phyloP scores from a whole-genome alignment of 35 echinoderm and acorn worm genomes.

The Ptychodera flava region DNA sequence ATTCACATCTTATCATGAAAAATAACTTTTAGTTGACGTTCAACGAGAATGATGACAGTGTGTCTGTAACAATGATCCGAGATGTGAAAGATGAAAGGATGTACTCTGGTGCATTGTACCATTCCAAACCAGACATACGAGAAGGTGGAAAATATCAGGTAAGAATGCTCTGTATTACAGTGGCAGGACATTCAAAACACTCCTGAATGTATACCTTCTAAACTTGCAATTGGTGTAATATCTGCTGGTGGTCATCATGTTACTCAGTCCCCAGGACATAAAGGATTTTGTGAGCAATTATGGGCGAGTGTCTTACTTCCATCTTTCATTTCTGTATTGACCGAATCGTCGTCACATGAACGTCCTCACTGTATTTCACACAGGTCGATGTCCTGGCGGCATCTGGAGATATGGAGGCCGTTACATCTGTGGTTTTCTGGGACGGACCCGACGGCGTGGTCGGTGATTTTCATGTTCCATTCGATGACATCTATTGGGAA shows the following conservation, averaged over 20 bases:
- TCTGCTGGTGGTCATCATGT: background rate
- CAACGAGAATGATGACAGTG: background rate
- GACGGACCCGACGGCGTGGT: constrained; percentile 32
- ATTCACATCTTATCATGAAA: background rate
- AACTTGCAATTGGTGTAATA: no score
- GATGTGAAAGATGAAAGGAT: background rate
- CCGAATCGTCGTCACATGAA: no score
- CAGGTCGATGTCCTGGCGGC: constrained; percentile 33
- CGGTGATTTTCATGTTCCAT: constrained; percentile 19
- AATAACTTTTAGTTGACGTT: constrained; percentile 9
- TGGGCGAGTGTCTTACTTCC: no score
- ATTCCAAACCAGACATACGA: background rate
- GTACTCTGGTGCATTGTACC: constrained; percentile 17
- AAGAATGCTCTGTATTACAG: background rate
- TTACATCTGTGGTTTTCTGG: constrained; percentile 45
- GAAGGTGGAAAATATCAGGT: constrained; percentile 11
- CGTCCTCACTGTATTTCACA: no score
- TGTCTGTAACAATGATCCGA: constrained; percentile 18
- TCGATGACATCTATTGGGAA: background rate
- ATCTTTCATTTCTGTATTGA: no score
- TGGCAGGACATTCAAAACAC: background rate
- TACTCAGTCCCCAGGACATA: background rate
- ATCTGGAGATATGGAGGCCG: background rate
- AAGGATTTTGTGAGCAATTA: no score
- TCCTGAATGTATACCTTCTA: no score